These are phyloP conservation scores for Caenorhabditis angaria DNA, from an alignment of 2,888 invertebrate species.

Conservation along the genomic window DNA sequence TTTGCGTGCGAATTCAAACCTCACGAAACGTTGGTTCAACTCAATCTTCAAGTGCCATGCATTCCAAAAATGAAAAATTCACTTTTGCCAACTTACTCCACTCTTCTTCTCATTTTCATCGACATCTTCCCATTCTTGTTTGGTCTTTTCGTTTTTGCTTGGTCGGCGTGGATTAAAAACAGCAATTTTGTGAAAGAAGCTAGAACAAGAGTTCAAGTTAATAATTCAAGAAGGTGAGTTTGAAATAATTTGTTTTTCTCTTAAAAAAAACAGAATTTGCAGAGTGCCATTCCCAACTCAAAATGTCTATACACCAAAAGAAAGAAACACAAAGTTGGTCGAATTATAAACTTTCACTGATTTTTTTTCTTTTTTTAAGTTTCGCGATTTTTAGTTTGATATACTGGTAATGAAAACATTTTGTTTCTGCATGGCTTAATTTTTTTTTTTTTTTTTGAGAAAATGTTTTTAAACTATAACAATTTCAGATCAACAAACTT, in stretches of 20 bases:
- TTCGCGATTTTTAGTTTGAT: constrained; percentile 3
- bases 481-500: neutral
- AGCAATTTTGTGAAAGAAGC: constrained; percentile 55
- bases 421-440: neutral
- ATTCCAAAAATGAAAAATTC: constrained; percentile 68
- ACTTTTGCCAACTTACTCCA: constrained; percentile 63
- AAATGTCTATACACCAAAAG: constrained; percentile 42
- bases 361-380: constrained; percentile 11
- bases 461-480: neutral
- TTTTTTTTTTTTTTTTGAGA: neutral
- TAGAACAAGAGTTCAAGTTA: constrained; percentile 58
- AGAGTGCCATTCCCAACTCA: neutral
- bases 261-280: neutral
- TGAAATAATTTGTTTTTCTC: neutral
- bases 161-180: constrained; percentile 67
- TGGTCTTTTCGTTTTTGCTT: constrained; percentile 62
- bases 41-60: constrained; percentile 61
- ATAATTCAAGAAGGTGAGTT: constrained; percentile 59
- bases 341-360: constrained; percentile 23
- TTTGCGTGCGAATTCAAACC: constrained; percentile 62
- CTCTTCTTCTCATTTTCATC: constrained; percentile 65
- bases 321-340: constrained; percentile 48
- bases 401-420: neutral
- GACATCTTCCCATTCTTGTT: constrained; percentile 65
- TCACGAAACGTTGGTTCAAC: constrained; percentile 55